Evolutionary conservation across 2,113 vertebrate genomes (phyloP).

Genomic region (Carassius gibelio): DNA sequence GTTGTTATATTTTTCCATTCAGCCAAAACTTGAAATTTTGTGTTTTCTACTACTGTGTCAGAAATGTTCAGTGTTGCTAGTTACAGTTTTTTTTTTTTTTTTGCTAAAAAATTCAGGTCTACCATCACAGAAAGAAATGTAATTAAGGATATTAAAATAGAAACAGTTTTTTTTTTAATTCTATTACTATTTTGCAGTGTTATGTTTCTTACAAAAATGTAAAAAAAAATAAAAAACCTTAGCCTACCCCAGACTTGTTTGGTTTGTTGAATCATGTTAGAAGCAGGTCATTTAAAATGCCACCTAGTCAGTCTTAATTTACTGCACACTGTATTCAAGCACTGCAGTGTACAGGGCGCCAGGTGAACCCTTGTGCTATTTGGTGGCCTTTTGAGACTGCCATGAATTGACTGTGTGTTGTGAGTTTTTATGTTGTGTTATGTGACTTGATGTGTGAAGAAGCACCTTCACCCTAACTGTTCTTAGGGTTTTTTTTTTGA

Average conservation of each 20-base stretch:
- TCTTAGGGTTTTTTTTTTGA: neutral
- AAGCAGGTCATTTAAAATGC: neutral
- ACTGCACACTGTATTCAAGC: neutral
- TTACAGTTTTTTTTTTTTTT: neutral
- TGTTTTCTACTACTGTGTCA: neutral
- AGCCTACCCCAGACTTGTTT: neutral
- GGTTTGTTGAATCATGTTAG: neutral
- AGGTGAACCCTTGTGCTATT: conserved; percentile 22
- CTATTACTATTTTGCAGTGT: neutral
- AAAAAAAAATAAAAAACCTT: too few relatives aligned
- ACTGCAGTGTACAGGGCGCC: neutral
- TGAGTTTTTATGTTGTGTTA: conserved; percentile 28
- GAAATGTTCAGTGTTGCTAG: neutral
- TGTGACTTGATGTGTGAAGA: conserved; percentile 21
- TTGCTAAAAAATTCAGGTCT: too few relatives aligned
- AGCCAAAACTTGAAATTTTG: neutral
- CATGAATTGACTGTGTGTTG: conserved; percentile 28
- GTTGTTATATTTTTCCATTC: neutral
- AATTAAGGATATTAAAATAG: neutral
- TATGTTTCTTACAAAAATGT: too few relatives aligned
- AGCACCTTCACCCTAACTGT: conserved; percentile 45
- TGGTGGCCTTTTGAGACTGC: conserved; percentile 55
- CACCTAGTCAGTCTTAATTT: neutral
- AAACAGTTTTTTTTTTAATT: neutral
- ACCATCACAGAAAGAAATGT: too few relatives aligned